These are phyloP conservation scores for Thalassophryne amazonica DNA, from an alignment of 2,797 vertebrate species.

Conservation along the genomic window DNA sequence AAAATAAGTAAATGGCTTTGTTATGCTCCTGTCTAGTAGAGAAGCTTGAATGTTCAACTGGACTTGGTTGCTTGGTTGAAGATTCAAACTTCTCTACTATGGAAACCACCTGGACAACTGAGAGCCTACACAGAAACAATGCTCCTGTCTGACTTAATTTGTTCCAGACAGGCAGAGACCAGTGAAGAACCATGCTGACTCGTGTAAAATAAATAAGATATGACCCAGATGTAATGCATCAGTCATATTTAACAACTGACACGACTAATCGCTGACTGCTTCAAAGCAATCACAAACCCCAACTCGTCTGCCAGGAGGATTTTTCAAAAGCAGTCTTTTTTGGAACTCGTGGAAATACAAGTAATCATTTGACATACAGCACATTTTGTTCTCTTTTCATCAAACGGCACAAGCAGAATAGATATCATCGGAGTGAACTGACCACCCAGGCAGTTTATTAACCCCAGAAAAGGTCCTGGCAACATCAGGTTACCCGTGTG, in stretches of 20 bases:
- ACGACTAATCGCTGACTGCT: conserved; percentile 42
- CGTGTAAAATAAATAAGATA: conserved; percentile 10
- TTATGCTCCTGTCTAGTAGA: no score
- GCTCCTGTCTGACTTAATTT: conserved; percentile 24
- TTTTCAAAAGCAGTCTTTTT: conserved; percentile 56
- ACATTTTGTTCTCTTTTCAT: conserved; percentile 7
- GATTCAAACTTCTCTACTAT: no score
- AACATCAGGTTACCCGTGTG: conserved; percentile 32
- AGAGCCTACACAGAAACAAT: no score
- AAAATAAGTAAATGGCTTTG: no score
- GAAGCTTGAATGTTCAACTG: no score
- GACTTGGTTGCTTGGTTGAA: no score
- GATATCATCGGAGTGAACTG: conserved; percentile 37
- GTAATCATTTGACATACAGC: conserved; percentile 33
- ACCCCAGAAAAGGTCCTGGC: conserved; percentile 15
- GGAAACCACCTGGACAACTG: no score
- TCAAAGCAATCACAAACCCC: conserved; percentile 43
- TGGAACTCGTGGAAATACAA: conserved; percentile 43
- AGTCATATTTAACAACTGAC: conserved; percentile 29
- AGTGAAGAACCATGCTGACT: conserved; percentile 19
- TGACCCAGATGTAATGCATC: conserved; percentile 37
- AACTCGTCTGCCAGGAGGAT: conserved; percentile 21
- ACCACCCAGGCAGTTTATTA: conserved; percentile 43
- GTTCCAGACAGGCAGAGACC: conserved; percentile 17
- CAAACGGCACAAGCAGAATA: conserved; percentile 25